These are phyloP conservation scores for Misgurnus mizolepis DNA, from an alignment of 2,113 vertebrate species.

Conservation along the genomic window DNA sequence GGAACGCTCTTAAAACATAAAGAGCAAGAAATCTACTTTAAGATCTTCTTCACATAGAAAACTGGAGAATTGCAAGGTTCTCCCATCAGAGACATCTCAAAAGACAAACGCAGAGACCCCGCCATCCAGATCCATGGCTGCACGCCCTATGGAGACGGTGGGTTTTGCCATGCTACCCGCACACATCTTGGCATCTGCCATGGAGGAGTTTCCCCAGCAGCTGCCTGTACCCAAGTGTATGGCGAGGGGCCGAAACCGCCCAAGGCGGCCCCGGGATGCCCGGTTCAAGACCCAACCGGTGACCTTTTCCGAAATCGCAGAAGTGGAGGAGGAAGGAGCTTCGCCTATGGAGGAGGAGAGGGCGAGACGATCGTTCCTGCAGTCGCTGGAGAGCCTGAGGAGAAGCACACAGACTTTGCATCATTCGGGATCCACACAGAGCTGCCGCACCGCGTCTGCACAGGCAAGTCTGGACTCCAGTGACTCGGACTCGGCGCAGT, in stretches of 20 bases:
- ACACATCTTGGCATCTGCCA: slow-evolving; percentile 75
- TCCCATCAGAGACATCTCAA: slow-evolving; percentile 16
- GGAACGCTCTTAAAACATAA: not conserved
- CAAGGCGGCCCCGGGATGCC: slow-evolving; percentile 84
- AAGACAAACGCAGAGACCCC: slow-evolving; percentile 35
- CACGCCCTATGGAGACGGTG: slow-evolving; percentile 81
- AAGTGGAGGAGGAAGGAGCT: slow-evolving; percentile 95
- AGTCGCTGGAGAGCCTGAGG: slow-evolving; percentile 92
- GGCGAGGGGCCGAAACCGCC: slow-evolving; percentile 77
- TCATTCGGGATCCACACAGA: slow-evolving; percentile 68
- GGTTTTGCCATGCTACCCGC: slow-evolving; percentile 84
- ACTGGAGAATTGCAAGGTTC: slow-evolving; percentile 41
- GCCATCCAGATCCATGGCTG: slow-evolving; percentile 71
- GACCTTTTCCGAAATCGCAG: slow-evolving; percentile 96
- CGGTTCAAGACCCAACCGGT: slow-evolving; percentile 98
- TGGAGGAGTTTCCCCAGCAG: slow-evolving; percentile 91
- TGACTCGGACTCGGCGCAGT: slow-evolving; percentile 92
- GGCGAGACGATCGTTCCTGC: slow-evolving; percentile 92
- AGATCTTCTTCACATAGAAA: slow-evolving; percentile 40
- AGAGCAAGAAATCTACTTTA: not conserved
- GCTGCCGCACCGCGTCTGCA: slow-evolving; percentile 74
- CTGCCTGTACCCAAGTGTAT: slow-evolving; percentile 75
- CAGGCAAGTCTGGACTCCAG: slow-evolving; percentile 91
- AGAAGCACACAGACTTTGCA: slow-evolving; percentile 90
- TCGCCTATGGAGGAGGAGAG: slow-evolving; percentile 93